These are phyloP conservation scores for Mastomys coucha DNA, from an alignment of 2,113 vertebrate species.

Conservation along the genomic window DNA sequence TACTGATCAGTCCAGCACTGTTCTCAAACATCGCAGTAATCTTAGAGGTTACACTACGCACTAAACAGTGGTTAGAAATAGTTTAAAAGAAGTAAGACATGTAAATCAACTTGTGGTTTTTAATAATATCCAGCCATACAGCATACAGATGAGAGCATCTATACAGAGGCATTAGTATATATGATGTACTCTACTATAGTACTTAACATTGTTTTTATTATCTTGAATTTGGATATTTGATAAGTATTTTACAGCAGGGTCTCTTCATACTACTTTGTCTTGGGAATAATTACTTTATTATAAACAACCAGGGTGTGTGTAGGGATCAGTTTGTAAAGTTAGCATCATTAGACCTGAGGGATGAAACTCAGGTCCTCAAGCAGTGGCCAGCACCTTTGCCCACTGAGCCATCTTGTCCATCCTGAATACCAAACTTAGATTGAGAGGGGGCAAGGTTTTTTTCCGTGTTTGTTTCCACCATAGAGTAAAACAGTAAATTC, in stretches of 20 bases:
- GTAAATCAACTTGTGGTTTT: not conserved
- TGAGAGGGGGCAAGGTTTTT: not conserved
- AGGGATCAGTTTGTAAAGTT: not conserved
- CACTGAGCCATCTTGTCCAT: not conserved
- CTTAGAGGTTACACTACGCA: not conserved
- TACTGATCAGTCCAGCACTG: not conserved
- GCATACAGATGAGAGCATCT: not conserved
- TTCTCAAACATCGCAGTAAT: constrained; percentile 16
- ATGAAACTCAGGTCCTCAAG: not conserved
- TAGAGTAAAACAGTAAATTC: not conserved
- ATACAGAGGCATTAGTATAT: not conserved
- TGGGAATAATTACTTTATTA: not conserved
- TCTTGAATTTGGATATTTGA: not conserved
- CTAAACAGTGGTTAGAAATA: not conserved
- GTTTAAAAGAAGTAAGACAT: not conserved
- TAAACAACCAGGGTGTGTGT: not conserved
- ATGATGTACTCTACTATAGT: not conserved
- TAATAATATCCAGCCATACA: not conserved
- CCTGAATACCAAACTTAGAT: not conserved
- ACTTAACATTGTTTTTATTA: not conserved
- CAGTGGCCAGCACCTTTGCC: not conserved
- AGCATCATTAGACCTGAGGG: not conserved
- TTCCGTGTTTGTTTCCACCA: not conserved
- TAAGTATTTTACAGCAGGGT: constrained; percentile 23
- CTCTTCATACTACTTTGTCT: not conserved